Percentiles rank a stretch among this genome's conserved stretches.
Conservation (phyloP, 2,113 vertebrate species). For the Ceyx cyanopectus region DNA sequence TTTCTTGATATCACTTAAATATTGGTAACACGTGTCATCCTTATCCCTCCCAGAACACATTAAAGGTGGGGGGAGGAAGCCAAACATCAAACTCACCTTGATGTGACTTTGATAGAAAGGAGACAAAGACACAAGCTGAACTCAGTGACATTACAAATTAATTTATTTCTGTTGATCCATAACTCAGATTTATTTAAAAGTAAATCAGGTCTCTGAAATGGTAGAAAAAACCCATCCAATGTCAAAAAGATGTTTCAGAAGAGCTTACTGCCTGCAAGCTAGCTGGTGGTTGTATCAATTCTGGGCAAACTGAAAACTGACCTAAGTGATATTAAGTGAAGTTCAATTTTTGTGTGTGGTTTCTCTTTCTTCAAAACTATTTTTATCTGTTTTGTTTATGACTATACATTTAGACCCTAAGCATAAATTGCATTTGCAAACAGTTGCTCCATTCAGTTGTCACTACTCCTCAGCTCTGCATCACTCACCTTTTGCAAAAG, state of each 20-base stretch:
- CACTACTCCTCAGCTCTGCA: neutral
- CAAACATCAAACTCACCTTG: neutral
- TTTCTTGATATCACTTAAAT: neutral
- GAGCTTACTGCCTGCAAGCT: neutral
- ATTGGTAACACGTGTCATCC: slow-evolving; percentile 35
- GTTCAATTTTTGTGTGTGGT: neutral
- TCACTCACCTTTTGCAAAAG: neutral
- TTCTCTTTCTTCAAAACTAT: neutral
- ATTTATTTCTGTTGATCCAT: neutral
- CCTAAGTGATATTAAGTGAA: neutral
- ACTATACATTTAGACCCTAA: neutral
- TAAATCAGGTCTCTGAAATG: neutral
- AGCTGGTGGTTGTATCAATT: neutral
- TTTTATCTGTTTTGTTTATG: neutral
- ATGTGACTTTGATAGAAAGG: neutral
- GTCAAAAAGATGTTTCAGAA: neutral
- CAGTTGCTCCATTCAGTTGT: neutral
- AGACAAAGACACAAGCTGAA: neutral
- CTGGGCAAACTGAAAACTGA: neutral
- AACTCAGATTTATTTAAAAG: neutral
- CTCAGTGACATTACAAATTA: neutral
- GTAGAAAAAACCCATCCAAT: neutral
- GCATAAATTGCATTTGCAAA: neutral
- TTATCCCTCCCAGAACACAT: neutral
- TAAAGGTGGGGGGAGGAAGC: neutral